These are phyloP conservation scores for Hippocampus mohnikei DNA, from an alignment of 2,113 vertebrate genomes.

Conservation along the genomic window DNA sequence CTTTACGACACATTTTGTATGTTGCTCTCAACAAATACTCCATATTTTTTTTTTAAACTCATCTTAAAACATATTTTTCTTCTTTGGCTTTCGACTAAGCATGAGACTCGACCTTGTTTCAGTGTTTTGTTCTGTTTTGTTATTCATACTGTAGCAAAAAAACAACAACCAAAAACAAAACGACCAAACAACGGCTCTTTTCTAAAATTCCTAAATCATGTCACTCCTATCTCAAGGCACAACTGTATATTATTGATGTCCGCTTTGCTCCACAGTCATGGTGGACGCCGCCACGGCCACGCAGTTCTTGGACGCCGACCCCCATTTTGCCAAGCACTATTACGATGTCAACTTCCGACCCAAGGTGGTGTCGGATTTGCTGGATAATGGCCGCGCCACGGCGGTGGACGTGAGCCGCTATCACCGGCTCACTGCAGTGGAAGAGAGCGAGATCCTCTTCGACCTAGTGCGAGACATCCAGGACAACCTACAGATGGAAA, in stretches of 20 bases:
- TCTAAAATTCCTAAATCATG: too few species aligned
- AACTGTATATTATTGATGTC: not conserved
- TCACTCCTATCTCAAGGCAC: too few species aligned
- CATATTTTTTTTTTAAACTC: too few species aligned
- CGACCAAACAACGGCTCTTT: too few species aligned
- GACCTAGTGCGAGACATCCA: slow-evolving; percentile 83
- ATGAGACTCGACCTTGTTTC: too few species aligned
- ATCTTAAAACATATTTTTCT: too few species aligned
- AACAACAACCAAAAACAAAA: too few species aligned
- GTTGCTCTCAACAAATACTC: too few species aligned
- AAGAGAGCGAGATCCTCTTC: slow-evolving; percentile 85
- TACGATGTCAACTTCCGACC: slow-evolving; percentile 75
- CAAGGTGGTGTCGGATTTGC: slow-evolving; percentile 74
- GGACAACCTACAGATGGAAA: slow-evolving; percentile 82
- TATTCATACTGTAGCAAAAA: too few species aligned
- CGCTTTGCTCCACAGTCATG: slow-evolving; percentile 39
- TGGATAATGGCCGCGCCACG: slow-evolving; percentile 62
- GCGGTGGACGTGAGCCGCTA: slow-evolving; percentile 66
- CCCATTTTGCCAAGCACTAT: slow-evolving; percentile 80
- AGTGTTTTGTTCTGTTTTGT: too few species aligned
- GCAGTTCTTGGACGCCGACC: slow-evolving; percentile 82
- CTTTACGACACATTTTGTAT: too few species aligned
- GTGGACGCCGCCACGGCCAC: slow-evolving; percentile 78
- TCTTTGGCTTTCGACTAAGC: too few species aligned
- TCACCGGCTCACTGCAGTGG: slow-evolving; percentile 69